Percentiles rank a stretch among this genome's conserved stretches.
These are phyloP conservation scores for Agonopterix alstromeriana DNA, from an alignment of 2,888 invertebrate genomes.

Conservation along the genomic window DNA sequence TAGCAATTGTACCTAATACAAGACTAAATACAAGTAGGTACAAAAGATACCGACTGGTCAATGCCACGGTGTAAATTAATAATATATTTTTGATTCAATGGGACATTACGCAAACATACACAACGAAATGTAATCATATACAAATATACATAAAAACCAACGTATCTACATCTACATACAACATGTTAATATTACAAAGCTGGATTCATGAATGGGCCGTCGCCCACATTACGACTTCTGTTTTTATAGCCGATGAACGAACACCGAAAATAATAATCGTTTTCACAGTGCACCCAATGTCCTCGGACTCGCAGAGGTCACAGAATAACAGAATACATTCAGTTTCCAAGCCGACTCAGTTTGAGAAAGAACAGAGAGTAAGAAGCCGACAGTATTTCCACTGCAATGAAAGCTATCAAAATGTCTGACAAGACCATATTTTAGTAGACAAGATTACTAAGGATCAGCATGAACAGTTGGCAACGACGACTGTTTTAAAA, in stretches of 20 bases:
- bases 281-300: slow-evolving; percentile 49
- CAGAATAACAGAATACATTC: background rate
- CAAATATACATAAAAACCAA: no score
- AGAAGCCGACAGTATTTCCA: background rate
- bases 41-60: no score
- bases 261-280: slow-evolving; percentile 42
- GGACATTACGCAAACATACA: slow-evolving; percentile 4
- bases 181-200: slow-evolving; percentile 19
- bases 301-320: slow-evolving; percentile 45
- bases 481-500: slow-evolving; percentile 1
- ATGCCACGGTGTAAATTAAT: background rate
- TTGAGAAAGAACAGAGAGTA: background rate
- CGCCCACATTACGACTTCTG: slow-evolving; percentile 23
- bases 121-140: background rate
- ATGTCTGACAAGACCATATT: background rate
- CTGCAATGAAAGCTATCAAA: background rate
- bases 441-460: background rate
- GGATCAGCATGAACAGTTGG: slow-evolving; percentile 3
- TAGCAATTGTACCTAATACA: no score
- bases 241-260: slow-evolving; percentile 25
- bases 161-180: no score
- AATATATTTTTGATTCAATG: slow-evolving; percentile 2
- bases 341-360: background rate
- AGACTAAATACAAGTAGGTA: no score
- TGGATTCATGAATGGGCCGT: slow-evolving; percentile 40